These are phyloP conservation scores for Decapterus maruadsi DNA, from an alignment of 2,797 vertebrate species.

Conservation along the genomic window DNA sequence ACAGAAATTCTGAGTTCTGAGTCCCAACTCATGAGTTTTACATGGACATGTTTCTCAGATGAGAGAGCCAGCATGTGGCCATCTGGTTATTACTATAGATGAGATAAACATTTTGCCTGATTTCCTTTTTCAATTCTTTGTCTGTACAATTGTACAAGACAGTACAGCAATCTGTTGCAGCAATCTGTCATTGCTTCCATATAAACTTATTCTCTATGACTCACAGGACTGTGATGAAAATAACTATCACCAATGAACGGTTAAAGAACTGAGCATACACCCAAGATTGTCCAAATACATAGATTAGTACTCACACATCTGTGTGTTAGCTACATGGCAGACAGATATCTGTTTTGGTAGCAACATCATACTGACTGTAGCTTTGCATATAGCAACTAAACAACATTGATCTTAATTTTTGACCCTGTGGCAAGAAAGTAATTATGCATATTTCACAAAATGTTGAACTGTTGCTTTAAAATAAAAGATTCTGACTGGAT, in stretches of 20 bases:
- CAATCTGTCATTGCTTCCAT: not conserved
- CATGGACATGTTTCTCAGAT: not conserved
- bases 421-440: not conserved
- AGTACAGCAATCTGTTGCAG: not conserved
- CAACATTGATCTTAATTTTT: not conserved
- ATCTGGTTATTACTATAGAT: not conserved
- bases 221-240: not conserved
- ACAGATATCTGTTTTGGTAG: not conserved
- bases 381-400: not conserved
- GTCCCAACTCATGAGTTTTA: not conserved
- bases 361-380: not conserved
- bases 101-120: not conserved
- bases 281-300: not conserved
- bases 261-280: not conserved
- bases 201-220: not conserved
- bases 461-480: not conserved
- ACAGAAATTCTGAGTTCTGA: not conserved
- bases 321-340: not conserved
- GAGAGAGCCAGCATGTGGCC: not conserved
- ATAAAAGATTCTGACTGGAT: not conserved
- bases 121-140: not conserved
- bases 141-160: not conserved
- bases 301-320: not conserved
- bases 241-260: not conserved
- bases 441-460: not conserved